Base-by-base conservation (phyloP, 2,888 invertebrate species). In the Sialis fuliginosa region DNA sequence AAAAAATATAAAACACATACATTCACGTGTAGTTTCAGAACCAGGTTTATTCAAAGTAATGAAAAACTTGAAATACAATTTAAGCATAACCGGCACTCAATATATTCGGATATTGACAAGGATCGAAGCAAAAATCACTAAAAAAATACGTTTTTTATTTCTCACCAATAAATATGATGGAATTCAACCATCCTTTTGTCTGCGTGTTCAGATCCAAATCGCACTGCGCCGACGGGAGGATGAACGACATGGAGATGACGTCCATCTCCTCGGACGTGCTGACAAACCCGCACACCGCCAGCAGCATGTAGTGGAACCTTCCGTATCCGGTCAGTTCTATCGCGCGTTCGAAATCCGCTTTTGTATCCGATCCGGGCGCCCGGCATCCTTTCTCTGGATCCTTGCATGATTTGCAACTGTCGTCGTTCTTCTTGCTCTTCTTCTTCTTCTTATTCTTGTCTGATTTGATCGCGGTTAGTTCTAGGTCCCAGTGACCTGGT, bases 251-350 rank as follows among this genome's bases (percentile, higher is more conserved):
- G 58, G 87, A 88, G 61, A 92, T 86, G 70, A 91, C 89, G 71
- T 91, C 91, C 81, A 92, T 89, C 74, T 91, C 90, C 75, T 92
- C 91, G 66, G 89, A 89, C 55, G 88, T 88, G 71, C 86, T 87
- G 67, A 91, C 90, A 69, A 91, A 85, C 57, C 92, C 91, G 71
- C 91, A 91, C 65, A 92, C 82, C 62, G 83, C 80, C 72, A 92
- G 71, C 63, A 92, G 74, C 60, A 86, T 72, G 68, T 87, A 86
- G 68, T 92, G 91, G 68, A 91, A 92, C 67, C 83, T 78, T 60
- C 87, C 87, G 79, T 85, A 85, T 61, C 81, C 84, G 81, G 63
- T 7, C 70, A 83, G 70, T 74, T 87, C 85, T 64, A 89, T 88
- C 56, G 88, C 88, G 65, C 77, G 77, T 66, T 89, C 88, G 64